Conservation (phyloP, 2,888 invertebrate genomes). For the Ormyrus thymus region DNA sequence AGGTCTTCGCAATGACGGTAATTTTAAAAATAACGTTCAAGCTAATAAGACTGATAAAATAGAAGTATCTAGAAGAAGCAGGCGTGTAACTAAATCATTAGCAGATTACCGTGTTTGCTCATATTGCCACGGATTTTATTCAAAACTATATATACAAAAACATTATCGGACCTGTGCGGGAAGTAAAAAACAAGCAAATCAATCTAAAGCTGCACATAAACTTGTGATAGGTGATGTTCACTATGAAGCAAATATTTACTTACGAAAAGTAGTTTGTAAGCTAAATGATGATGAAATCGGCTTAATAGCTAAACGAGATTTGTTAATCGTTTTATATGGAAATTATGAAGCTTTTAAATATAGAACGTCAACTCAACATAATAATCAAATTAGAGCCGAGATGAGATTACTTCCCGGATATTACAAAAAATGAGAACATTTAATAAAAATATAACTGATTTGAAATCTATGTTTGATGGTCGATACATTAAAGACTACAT, state of each 20-base stretch:
- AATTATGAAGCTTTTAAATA: conserved; percentile 48
- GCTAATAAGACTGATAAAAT: neutral
- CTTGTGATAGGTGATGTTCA: conserved; percentile 4
- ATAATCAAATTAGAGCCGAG: conserved; percentile 42
- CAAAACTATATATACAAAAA: neutral
- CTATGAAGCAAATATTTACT: neutral
- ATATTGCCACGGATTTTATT: neutral
- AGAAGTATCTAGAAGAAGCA: neutral
- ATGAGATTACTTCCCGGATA: conserved; percentile 21
- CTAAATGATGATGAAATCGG: conserved; percentile 42
- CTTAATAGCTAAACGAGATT: conserved; percentile 26
- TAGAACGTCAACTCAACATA: conserved; percentile 16
- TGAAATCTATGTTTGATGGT: neutral
- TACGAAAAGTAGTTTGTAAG: neutral
- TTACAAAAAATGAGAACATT: neutral
- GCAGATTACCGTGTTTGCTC: neutral
- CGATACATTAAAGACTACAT: conserved; percentile 20
- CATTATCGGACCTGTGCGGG: neutral
- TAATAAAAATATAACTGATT: neutral
- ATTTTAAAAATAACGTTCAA: neutral
- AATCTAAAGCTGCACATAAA: neutral
- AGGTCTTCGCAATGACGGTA: neutral
- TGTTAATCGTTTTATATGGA: conserved; percentile 32
- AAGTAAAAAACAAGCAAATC: neutral
- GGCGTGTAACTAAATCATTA: neutral